phyloP scores from a whole-genome alignment of 2,113 vertebrate genomes.

The Uria aalge region DNA sequence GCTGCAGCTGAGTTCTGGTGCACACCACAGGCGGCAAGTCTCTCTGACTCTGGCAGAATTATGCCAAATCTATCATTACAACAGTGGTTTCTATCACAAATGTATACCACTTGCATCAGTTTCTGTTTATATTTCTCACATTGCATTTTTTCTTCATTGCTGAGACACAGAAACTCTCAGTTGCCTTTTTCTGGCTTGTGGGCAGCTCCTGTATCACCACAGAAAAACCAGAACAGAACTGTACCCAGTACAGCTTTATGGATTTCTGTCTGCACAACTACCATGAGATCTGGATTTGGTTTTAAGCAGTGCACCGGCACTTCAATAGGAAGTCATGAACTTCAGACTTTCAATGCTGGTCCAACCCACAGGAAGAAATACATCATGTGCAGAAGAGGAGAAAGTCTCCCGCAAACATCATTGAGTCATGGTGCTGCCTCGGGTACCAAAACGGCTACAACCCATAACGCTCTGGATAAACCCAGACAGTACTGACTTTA shows the following conservation, averaged over 20 bases:
- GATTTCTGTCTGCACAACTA: neutral
- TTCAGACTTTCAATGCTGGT: neutral
- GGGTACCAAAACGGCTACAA: neutral
- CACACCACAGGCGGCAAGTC: accelerated
- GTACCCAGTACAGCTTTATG: neutral
- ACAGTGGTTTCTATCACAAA: neutral
- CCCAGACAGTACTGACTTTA: neutral
- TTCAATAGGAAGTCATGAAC: neutral
- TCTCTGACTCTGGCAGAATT: neutral
- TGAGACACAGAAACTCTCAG: neutral
- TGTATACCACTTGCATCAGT: neutral
- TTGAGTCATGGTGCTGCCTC: neutral
- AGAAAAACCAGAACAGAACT: neutral
- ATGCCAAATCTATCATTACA: accelerated
- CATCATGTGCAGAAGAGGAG: neutral
- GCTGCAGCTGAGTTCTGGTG: neutral
- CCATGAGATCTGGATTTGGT: accelerated
- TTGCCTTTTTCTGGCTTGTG: neutral
- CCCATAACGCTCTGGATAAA: neutral
- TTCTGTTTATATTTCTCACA: neutral
- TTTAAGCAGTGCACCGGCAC: neutral
- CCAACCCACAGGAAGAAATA: neutral
- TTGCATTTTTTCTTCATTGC: neutral
- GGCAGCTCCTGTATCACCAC: neutral
- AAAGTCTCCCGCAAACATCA: neutral